Base-by-base conservation (phyloP, 2,113 vertebrate species). In the Periophthalmus modestus region DNA sequence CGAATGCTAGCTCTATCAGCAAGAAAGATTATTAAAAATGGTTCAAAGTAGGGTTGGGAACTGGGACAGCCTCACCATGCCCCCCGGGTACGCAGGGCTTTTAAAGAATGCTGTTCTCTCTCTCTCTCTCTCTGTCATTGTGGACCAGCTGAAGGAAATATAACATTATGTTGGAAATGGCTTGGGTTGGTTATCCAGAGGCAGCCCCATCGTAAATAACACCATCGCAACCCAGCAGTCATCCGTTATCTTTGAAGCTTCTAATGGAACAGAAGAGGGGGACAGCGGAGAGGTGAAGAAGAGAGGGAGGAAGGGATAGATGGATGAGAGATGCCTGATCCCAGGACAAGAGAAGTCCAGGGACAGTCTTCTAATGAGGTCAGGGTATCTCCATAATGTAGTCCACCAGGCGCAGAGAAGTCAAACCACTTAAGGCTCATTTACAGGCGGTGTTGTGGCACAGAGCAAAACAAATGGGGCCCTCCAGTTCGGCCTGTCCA, bases 11-110 rank as follows among this genome's bases (percentile, higher is more conserved):
- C 47, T 61, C 59, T 82, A 87, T 85, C 85, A 78, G 81, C 54
- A 78, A 80, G 69, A n/a, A 47, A 87, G 80, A 90, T 89, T 90
- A 92, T 92, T 90, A 90, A 82, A 92, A 90, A 91, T 74, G 72
- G 73, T 82, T 82, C 69, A 58, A 58, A 58, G 57, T 21, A 58
- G 57, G 57, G 57, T 58, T 28, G 66, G 74, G 79, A 88, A 86
- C 77, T 82, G 79, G 81, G 84, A 74, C 82, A 77, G 78, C 83
- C 85, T 86, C 76, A 81, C 80, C 80, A 86, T 85, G 85, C 79
- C 91, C 86, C 89, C 78, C 43, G 82, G 91, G 84, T 58, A 72
- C 69, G 75, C 54, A 55, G 74, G 43, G 79, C 82, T 89, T 82
- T 85, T 83, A 85, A 84, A 86, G 77, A 89, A 91, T 85, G 76